Conservation (phyloP, 2,888 invertebrate genomes). For the Macaria liturata region DNA sequence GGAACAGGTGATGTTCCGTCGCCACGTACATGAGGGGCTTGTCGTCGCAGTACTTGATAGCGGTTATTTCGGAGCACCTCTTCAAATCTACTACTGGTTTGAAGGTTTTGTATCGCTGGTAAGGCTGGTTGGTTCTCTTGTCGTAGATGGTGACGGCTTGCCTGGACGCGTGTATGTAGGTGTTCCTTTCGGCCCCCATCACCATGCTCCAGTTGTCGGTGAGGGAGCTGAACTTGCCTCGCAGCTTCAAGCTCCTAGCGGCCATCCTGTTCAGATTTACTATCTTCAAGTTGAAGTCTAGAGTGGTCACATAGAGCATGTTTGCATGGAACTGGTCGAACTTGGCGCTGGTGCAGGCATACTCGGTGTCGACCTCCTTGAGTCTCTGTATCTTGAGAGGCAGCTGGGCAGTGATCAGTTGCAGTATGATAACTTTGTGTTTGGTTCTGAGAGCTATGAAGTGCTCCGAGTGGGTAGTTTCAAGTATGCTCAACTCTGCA, state of each 20-base stretch:
- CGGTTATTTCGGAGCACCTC: slow-evolving; percentile 60
- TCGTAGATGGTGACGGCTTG: slow-evolving; percentile 65
- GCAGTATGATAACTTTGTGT: slow-evolving; percentile 61
- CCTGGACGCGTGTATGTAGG: slow-evolving; percentile 58
- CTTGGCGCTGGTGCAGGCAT: slow-evolving; percentile 66
- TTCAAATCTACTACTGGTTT: slow-evolving; percentile 54
- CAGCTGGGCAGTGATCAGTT: slow-evolving; percentile 44
- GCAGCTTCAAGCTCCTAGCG: slow-evolving; percentile 55
- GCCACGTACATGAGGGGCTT: slow-evolving; percentile 59
- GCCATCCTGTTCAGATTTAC: slow-evolving; percentile 68
- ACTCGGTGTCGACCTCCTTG: slow-evolving; percentile 57
- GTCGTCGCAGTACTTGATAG: slow-evolving; percentile 54
- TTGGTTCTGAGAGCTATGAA: slow-evolving; percentile 66
- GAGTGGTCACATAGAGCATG: slow-evolving; percentile 63
- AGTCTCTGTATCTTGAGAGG: slow-evolving; percentile 51
- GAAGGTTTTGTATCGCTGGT: slow-evolving; percentile 52
- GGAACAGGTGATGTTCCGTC: slow-evolving; percentile 65
- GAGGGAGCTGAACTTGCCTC: slow-evolving; percentile 44
- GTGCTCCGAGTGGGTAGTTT: slow-evolving; percentile 61
- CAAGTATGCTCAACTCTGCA: slow-evolving; percentile 56
- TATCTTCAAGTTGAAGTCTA: slow-evolving; percentile 61
- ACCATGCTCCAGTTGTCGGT: slow-evolving; percentile 71
- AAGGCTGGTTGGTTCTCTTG: slow-evolving; percentile 57
- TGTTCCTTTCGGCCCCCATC: slow-evolving; percentile 55
- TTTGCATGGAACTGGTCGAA: slow-evolving; percentile 69